Percentiles rank a stretch among this genome's conserved stretches.
Evolutionary conservation across 2,888 invertebrate genomes (phyloP).

Genomic region (Agrotis segetum): DNA sequence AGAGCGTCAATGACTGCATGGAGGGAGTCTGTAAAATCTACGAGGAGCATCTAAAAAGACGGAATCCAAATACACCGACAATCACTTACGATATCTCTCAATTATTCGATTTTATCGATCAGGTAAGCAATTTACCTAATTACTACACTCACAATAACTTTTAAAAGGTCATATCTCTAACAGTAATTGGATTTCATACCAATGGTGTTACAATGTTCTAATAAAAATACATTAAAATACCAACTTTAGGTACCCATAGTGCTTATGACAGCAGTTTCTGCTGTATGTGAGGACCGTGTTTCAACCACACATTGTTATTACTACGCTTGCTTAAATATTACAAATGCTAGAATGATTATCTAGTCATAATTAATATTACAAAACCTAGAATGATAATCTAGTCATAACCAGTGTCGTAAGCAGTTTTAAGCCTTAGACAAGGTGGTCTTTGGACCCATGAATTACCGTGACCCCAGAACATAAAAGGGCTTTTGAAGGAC

Average conservation of each 20-base stretch:
- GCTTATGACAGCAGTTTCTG: conserved; percentile 14
- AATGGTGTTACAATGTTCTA: not conserved
- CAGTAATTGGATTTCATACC: conserved; percentile 1
- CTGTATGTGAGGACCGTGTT: not conserved
- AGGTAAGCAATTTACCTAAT: conserved; percentile 84
- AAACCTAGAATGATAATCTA: not conserved
- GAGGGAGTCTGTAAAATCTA: conserved; percentile 99
- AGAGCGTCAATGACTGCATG: conserved; percentile 99
- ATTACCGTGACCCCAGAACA: too few relatives aligned
- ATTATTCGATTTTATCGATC: conserved; percentile 99
- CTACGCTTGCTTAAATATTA: not conserved
- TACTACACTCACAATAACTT: not conserved
- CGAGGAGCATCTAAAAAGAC: conserved; percentile 98
- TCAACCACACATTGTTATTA: not conserved
- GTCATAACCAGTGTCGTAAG: too few relatives aligned
- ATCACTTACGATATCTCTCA: conserved; percentile 99
- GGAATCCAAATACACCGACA: conserved; percentile 98
- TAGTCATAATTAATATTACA: not conserved
- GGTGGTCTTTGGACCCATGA: too few relatives aligned
- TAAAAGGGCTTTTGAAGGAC: too few relatives aligned
- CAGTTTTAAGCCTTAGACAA: too few relatives aligned
- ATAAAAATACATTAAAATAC: too few relatives aligned
- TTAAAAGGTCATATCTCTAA: not conserved
- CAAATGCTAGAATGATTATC: not conserved
- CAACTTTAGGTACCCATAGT: not conserved